Percentiles rank a stretch among this genome's conserved stretches.
Evolutionary conservation across 2,888 invertebrate species (phyloP).

Genomic region (Gnatocerus cornutus): DNA sequence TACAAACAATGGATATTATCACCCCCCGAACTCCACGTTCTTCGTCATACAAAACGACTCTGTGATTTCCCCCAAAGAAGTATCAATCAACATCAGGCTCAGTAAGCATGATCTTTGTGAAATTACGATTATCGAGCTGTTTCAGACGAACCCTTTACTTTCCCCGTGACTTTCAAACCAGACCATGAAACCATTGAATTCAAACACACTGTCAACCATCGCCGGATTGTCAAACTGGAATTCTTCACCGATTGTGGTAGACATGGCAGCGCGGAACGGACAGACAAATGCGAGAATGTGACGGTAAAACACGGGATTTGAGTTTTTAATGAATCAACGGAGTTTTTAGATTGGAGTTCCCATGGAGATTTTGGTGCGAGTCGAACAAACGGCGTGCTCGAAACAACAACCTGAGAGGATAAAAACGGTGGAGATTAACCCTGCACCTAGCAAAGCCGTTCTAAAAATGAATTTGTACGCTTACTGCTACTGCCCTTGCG

Average conservation of each 20-base stretch:
- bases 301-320: conserved; percentile 1
- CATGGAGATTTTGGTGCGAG: conserved; percentile 15
- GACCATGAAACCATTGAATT: conserved; percentile 9
- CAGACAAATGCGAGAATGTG: conserved; percentile 13
- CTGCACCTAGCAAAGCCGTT: background rate
- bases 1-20: background rate
- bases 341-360: conserved; percentile 21
- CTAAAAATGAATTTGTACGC: conserved; percentile 20
- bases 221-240: background rate
- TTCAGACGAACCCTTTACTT: conserved; percentile 22
- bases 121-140: background rate
- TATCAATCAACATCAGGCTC: conserved; percentile 19
- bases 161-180: conserved; percentile 20
- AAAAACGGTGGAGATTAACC: conserved; percentile 6
- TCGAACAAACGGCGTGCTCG: conserved; percentile 7
- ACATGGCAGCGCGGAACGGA: background rate
- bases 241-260: conserved; percentile 15
- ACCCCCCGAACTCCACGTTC: conserved; percentile 14
- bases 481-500: conserved; percentile 32
- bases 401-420: conserved; percentile 25
- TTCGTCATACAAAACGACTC: background rate
- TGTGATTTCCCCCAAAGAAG: conserved; percentile 14
- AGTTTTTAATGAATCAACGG: background rate
- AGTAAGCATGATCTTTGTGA: conserved; percentile 6
- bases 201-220: conserved; percentile 1